Evolutionary conservation across 2,888 invertebrate species (phyloP).

Genomic region (Synergus gifuensis): DNA sequence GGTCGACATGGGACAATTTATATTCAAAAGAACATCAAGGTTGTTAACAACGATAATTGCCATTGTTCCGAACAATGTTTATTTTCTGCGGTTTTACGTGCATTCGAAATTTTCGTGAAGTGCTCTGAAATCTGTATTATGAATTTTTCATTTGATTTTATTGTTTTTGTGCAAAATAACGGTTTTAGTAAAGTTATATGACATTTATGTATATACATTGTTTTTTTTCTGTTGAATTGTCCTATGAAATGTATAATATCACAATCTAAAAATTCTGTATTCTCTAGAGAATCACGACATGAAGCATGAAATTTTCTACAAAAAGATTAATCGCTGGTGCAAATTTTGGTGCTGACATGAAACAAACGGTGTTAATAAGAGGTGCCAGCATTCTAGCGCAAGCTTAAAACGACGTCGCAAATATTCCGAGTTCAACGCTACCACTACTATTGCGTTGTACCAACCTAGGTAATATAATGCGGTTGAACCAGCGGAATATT

Average conservation of each 20-base stretch:
- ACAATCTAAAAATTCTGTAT: background rate
- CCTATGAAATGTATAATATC: background rate
- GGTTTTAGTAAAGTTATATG: too few relatives aligned
- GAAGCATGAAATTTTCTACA: constrained; percentile 48
- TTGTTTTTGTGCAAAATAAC: too few relatives aligned
- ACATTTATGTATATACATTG: too few relatives aligned
- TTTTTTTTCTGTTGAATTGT: background rate
- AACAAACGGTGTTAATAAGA: constrained; percentile 57
- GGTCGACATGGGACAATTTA: background rate
- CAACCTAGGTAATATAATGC: constrained; percentile 52
- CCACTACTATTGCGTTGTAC: constrained; percentile 48
- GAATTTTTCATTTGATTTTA: too few relatives aligned
- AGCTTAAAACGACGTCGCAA: constrained; percentile 61
- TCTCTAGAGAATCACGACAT: background rate
- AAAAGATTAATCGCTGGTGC: constrained; percentile 46
- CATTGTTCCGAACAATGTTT: background rate
- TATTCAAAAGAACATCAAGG: constrained; percentile 1
- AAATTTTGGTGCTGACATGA: constrained; percentile 49
- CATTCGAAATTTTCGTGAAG: background rate
- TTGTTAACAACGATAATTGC: background rate
- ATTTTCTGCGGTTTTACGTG: background rate
- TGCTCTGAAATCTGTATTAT: background rate
- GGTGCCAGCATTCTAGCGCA: constrained; percentile 42
- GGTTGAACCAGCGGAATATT: constrained; percentile 57
- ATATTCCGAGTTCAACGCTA: constrained; percentile 53